A percentile compares a stretch with the other conserved stretches of the same genome.
Evolutionary conservation across 2,888 invertebrate species (phyloP).

Genomic region (Caenorhabditis plicata): DNA sequence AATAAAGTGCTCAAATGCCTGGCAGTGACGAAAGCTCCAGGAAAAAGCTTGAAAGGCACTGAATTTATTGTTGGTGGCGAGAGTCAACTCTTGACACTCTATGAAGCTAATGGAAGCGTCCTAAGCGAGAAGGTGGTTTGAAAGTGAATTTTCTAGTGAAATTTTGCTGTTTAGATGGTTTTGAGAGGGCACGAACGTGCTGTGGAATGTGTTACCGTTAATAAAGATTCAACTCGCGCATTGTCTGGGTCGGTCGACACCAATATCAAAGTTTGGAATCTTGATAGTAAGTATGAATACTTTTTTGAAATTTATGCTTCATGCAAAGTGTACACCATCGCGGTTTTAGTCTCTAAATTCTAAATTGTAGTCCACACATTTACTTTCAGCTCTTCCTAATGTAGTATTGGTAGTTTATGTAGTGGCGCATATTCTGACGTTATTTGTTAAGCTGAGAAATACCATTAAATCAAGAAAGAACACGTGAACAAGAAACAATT

Average conservation of each 20-base stretch:
- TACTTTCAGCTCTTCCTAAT: too few relatives aligned
- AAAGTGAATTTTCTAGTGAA: background rate
- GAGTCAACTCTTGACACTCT: slow-evolving; percentile 51
- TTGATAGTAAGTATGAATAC: slow-evolving; percentile 29
- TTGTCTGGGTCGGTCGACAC: slow-evolving; percentile 69
- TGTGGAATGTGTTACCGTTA: slow-evolving; percentile 83
- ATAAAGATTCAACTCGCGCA: slow-evolving; percentile 71
- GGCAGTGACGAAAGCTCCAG: slow-evolving; percentile 23
- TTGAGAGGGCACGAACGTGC: slow-evolving; percentile 89
- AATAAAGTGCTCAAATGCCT: slow-evolving; percentile 33
- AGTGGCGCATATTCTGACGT: too few relatives aligned
- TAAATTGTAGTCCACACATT: too few relatives aligned
- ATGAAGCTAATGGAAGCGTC: slow-evolving; percentile 25
- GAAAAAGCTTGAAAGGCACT: slow-evolving; percentile 22
- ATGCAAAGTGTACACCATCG: too few relatives aligned
- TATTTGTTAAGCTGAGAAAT: too few relatives aligned
- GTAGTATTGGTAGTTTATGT: too few relatives aligned
- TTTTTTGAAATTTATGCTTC: background rate
- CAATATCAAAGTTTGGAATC: slow-evolving; percentile 69
- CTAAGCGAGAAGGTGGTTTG: slow-evolving; percentile 15
- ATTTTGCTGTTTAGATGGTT: slow-evolving; percentile 11
- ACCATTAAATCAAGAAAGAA: too few relatives aligned
- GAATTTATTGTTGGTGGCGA: slow-evolving; percentile 47
- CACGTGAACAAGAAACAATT: too few relatives aligned
- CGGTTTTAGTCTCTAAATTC: too few relatives aligned